Base-by-base conservation (phyloP, 2,888 invertebrate genomes). In the Stegophylla sp. region DNA sequence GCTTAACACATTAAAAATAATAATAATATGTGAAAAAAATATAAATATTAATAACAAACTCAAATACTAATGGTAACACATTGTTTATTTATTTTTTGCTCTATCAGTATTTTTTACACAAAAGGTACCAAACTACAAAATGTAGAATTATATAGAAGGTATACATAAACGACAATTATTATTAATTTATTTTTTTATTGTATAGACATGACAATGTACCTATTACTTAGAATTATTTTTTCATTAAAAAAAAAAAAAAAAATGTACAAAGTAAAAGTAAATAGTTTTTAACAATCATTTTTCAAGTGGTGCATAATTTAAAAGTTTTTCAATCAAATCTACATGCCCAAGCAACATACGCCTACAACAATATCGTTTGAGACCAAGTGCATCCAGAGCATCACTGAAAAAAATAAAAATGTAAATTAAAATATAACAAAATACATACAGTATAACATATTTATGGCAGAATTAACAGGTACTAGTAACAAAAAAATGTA, bases 301-400 rank as follows among this genome's bases (percentile, higher is more conserved):
- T 87, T 99, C 98, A 77, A 99, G 88, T 0, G 98, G 98, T 43
- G 98, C 96, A 87, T 99, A 99, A 89, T 99, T 99, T 59, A 99
- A 90, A n/a, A 99, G 90, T 87, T 99, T 99, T 87, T 99, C 99
- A 87, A 99, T 99, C n/a, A 99, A 90, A 88, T 99, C 99, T 0
- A 99, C 99, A 86, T 99, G 99, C 9, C 98, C 96, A 1, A 99
- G 90, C 26, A 99, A 89, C 99, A 99, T 99, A 84, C 99, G 89
- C 75, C 99, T 90, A 86, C 99, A 99, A 87, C 99, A 99, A 86
- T 99, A 99, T 82, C 96, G 89, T 86, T 96, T 98, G 84, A 99
- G 87, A 0, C 97, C 97, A 53, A 99, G 89, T 0, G 97, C 96
- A 87, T 99, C 99, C 81, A 99, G 89, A 12, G 99, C 99, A 88